A percentile compares a stretch with the other conserved stretches of the same genome.
phyloP scores from a whole-genome alignment of 2,797 vertebrate genomes.

The Pachyuromys duprasi region DNA sequence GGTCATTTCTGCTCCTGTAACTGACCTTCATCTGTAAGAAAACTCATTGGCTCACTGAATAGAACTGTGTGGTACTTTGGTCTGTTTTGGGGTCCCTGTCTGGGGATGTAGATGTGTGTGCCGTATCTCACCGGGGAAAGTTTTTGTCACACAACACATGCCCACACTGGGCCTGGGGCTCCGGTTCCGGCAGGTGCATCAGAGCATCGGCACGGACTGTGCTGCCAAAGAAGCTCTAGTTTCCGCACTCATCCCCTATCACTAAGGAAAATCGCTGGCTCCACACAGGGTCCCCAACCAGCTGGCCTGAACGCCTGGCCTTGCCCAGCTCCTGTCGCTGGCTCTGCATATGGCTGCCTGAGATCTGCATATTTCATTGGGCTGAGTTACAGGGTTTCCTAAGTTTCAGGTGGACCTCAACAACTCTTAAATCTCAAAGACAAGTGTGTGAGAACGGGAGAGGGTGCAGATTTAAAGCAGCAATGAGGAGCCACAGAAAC shows the following conservation, averaged over 20 bases:
- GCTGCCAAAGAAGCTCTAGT: neutral
- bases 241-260: neutral
- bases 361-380: neutral
- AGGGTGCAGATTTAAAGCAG: neutral
- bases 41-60: neutral
- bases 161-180: neutral
- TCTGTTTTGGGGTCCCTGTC: neutral
- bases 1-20: neutral
- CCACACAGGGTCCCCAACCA: neutral
- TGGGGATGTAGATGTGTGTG: neutral
- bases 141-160: neutral
- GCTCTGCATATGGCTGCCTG: rapidly evolving
- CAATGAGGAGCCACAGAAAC: neutral
- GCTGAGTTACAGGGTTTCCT: neutral
- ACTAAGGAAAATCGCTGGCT: neutral
- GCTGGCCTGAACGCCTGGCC: neutral
- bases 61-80: no score
- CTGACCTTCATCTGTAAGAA: neutral
- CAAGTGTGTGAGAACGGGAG: neutral
- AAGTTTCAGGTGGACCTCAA: neutral
- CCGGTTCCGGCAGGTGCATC: neutral
- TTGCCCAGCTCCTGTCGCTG: neutral
- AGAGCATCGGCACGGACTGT: neutral
- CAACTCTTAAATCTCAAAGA: neutral
- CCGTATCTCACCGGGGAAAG: neutral